Percentiles rank a stretch among this genome's conserved stretches.
phyloP scores from a whole-genome alignment of 1,140 invertebrate species.

The Hydropsyche tenuis region DNA sequence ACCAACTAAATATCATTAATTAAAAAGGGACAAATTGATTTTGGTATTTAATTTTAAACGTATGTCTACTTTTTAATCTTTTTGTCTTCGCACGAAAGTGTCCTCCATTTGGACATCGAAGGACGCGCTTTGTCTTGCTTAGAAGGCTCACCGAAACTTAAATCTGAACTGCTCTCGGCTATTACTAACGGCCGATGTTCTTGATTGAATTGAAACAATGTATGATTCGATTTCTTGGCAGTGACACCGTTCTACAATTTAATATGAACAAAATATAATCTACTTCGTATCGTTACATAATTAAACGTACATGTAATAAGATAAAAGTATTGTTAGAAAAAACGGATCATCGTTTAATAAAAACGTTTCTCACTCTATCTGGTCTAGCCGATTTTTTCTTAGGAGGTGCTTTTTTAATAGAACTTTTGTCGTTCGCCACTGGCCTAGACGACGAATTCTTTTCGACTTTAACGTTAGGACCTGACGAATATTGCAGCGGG shows the following conservation, averaged over 20 bases:
- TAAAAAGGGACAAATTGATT: no score
- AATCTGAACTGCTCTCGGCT: slow-evolving; percentile 66
- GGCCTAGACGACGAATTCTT: slow-evolving; percentile 33
- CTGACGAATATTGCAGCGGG: slow-evolving; percentile 53
- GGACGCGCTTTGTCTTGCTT: slow-evolving; percentile 72
- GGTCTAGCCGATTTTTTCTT: slow-evolving; percentile 58
- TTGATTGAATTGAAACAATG: slow-evolving; percentile 82
- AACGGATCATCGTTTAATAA: no score
- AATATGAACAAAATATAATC: no score
- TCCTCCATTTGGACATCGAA: slow-evolving; percentile 75
- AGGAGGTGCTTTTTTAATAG: slow-evolving; percentile 26
- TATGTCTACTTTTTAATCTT: slow-evolving; percentile 53
- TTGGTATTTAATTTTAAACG: no score
- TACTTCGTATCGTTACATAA: neutral
- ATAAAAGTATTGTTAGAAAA: slow-evolving; percentile 28
- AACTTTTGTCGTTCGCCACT: slow-evolving; percentile 20
- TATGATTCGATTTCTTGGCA: slow-evolving; percentile 79
- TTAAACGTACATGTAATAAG: slow-evolving; percentile 27
- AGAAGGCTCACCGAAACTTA: slow-evolving; percentile 73
- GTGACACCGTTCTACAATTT: slow-evolving; percentile 70
- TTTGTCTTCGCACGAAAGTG: slow-evolving; percentile 72
- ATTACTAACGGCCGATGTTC: slow-evolving; percentile 76
- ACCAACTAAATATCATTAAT: no score
- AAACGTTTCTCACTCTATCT: slow-evolving; percentile 59
- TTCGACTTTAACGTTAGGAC: slow-evolving; percentile 35